Percentiles rank a stretch among this genome's conserved stretches.
Evolutionary conservation across 2,888 invertebrate species (phyloP).

Genomic region (Pherbina coryleti): DNA sequence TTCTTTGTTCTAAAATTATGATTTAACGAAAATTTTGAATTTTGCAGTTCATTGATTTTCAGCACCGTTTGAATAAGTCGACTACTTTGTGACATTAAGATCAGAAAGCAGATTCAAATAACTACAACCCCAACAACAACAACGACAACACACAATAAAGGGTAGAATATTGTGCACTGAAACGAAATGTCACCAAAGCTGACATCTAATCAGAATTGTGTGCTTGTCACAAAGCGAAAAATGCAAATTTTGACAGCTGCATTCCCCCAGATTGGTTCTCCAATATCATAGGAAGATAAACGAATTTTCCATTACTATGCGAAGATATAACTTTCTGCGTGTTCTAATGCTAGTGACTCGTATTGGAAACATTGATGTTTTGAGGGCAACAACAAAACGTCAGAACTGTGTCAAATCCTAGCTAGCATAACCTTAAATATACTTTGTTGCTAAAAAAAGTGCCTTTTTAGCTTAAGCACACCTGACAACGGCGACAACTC

Average conservation of each 20-base stretch:
- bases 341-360: too few species aligned
- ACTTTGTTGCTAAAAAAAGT: neutral
- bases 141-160: neutral
- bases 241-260: neutral
- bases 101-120: neutral
- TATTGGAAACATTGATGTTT: neutral
- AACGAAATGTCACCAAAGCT: neutral
- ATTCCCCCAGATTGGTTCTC: neutral
- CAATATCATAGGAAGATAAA: neutral
- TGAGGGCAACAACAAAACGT: neutral
- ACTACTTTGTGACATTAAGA: neutral
- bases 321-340: too few species aligned
- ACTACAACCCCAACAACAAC: neutral
- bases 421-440: neutral
- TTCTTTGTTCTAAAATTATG: neutral
- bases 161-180: constrained; percentile 9
- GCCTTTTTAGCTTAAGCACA: neutral
- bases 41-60: constrained; percentile 21
- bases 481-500: neutral
- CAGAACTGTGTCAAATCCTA: constrained; percentile 1
- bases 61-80: constrained; percentile 6
- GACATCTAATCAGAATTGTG: neutral
- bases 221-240: neutral
- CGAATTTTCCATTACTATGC: too few species aligned
- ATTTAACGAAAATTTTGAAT: constrained; percentile 1